phyloP scores from a whole-genome alignment of 2,888 invertebrate species.

The Thelaira solivaga region DNA sequence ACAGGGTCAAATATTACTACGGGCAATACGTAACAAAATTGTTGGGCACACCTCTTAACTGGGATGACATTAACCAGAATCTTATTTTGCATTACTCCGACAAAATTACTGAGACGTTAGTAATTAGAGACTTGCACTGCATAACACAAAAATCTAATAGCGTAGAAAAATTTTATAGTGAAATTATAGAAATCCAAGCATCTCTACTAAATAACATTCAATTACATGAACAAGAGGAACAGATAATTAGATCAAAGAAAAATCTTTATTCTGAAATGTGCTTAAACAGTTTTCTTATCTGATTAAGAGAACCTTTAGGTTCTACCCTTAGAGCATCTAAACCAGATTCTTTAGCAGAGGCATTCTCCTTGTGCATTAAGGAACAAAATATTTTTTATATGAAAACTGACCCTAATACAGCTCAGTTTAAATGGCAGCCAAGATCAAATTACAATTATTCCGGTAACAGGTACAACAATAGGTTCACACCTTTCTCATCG shows the following conservation, averaged over 20 bases:
- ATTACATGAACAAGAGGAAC: constrained; percentile 57
- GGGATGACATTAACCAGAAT: too few relatives aligned
- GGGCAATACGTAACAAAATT: too few relatives aligned
- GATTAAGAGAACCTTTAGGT: constrained; percentile 63
- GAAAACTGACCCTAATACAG: not conserved
- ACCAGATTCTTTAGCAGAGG: constrained; percentile 50
- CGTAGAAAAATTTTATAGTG: constrained; percentile 61
- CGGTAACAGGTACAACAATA: constrained; percentile 4
- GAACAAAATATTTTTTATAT: constrained; percentile 55
- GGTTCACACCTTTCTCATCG: not conserved
- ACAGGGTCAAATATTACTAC: too few relatives aligned
- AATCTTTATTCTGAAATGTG: constrained; percentile 64
- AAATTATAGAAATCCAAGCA: constrained; percentile 63
- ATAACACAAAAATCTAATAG: too few relatives aligned
- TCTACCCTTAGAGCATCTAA: constrained; percentile 63
- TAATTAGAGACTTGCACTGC: too few relatives aligned
- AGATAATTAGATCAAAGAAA: constrained; percentile 57
- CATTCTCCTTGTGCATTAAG: too few relatives aligned
- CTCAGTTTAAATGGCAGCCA: not conserved
- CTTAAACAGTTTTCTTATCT: constrained; percentile 60
- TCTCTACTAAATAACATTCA: constrained; percentile 60
- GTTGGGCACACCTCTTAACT: too few relatives aligned
- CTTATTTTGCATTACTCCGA: too few relatives aligned
- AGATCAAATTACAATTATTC: not conserved
- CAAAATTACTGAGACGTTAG: too few relatives aligned